Evolutionary conservation across 2,113 vertebrate genomes (phyloP), one percentile per base, ranked within the genome.

Genomic region (Thunnus thynnus): DNA sequence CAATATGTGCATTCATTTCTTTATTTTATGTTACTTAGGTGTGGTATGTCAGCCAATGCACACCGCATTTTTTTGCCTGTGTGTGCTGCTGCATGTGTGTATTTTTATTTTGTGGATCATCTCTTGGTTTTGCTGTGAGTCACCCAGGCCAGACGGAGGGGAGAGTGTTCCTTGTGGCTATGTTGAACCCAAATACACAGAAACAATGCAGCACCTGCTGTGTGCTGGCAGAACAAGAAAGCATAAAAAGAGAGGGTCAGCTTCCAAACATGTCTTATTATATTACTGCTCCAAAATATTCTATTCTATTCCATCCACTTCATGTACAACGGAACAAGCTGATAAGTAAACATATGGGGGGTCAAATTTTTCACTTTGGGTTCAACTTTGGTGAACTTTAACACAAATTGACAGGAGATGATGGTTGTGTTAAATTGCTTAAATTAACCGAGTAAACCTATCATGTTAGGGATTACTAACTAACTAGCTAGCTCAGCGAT

Each of bases 101-200:
- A 17, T 58, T 51, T 67, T 6, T 50, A 27, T 22, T 83, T 60
- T 64, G 63, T 73, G 66, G 54, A 67, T 89, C 72, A 50, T 89
- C 79, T 79, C 61, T 51, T 65, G 72, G 60, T 78, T 76, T 54
- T 47, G 30, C 69, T 56, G 57, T 91, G 87, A 89, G 68, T 91
- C 85, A 87, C 58, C 48, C 55, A 32, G 84, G 71, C 81, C 84
- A 76, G 81, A 69, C 66, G 30, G 70, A 65, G 56, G 66, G 65
- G 71, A 60, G 87, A 55, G 47, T 22, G 66, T 76, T 84, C 66
- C 77, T 82, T 10, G 62, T 89, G 63, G 74, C 71, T 69, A 76
- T 30, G 73, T 47, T 75, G 77, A 89, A 75, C 74, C 56, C 56
- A 72, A 64, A 84, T 41, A 76, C 41, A 72, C 74, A 76, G 79